Conservation (phyloP, 2,888 invertebrate species). For the Metallyticus violacea region DNA sequence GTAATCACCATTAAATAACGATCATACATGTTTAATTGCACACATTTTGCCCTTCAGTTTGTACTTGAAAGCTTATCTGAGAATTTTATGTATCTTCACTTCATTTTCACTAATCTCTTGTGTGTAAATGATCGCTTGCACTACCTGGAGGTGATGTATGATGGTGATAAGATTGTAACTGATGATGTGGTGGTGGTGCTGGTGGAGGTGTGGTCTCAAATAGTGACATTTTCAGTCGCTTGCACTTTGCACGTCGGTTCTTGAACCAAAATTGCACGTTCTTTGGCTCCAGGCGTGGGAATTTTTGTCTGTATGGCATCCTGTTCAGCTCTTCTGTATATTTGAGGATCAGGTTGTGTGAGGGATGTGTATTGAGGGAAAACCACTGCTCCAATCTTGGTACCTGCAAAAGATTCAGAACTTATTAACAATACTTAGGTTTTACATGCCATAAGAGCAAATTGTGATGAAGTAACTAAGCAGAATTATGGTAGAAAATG, state of each 20-base stretch:
- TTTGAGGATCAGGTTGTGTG: conserved; percentile 94
- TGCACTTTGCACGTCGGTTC: conserved; percentile 97
- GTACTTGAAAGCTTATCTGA: too few species aligned
- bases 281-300: conserved; percentile 96
- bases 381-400: conserved; percentile 94
- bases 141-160: not conserved
- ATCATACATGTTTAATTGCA: too few species aligned
- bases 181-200: not conserved
- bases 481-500: too few species aligned
- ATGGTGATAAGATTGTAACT: not conserved
- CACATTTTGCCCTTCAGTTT: too few species aligned
- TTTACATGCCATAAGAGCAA: too few species aligned
- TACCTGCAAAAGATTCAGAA: not conserved
- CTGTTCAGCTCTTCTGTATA: conserved; percentile 96
- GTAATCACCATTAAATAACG: too few species aligned
- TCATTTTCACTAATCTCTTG: not conserved
- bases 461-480: too few species aligned
- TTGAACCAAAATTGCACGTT: conserved; percentile 99
- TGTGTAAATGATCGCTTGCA: not conserved
- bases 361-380: conserved; percentile 96
- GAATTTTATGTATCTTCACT: too few species aligned
- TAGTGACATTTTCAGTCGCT: conserved; percentile 87
- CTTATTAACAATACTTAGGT: too few species aligned
- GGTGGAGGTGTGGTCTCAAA: conserved; percentile 54
- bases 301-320: conserved; percentile 96